Conservation (phyloP, 1,140 invertebrate species). For the Plutomurus gul region DNA sequence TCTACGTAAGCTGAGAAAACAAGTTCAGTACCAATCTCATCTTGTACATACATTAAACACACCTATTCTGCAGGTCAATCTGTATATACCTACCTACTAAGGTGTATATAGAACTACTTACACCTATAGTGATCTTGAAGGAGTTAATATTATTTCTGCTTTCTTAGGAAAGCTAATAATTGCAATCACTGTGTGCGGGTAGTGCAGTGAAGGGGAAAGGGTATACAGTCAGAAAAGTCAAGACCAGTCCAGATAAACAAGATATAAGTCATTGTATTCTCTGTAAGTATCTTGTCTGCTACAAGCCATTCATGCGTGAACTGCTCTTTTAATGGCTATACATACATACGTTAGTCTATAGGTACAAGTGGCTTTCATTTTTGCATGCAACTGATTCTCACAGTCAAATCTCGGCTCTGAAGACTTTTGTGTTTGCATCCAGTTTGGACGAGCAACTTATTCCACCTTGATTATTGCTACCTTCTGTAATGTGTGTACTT, state of each 20-base stretch:
- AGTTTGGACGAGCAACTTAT: no score
- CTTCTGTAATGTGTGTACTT: no score
- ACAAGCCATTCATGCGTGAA: neutral
- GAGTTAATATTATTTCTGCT: neutral
- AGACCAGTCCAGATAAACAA: neutral
- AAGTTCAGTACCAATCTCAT: neutral
- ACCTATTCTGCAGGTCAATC: no score
- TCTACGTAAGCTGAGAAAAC: neutral
- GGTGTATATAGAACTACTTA: no score
- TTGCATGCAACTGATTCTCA: neutral
- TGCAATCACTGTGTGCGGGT: neutral
- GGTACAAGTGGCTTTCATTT: neutral
- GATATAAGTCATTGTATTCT: conserved; percentile 26
- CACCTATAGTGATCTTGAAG: neutral
- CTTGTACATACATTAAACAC: no score
- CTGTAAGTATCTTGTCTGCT: neutral
- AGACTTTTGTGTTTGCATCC: no score
- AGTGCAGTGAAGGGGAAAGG: neutral
- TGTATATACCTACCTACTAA: no score
- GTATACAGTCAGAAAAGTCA: no score
- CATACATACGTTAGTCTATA: neutral
- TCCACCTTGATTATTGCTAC: no score
- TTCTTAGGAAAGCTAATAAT: no score
- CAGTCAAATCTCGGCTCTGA: no score
- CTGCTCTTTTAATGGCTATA: neutral